Conservation (phyloP, 2,797 vertebrate genomes). For the Peromyscus eremicus region DNA sequence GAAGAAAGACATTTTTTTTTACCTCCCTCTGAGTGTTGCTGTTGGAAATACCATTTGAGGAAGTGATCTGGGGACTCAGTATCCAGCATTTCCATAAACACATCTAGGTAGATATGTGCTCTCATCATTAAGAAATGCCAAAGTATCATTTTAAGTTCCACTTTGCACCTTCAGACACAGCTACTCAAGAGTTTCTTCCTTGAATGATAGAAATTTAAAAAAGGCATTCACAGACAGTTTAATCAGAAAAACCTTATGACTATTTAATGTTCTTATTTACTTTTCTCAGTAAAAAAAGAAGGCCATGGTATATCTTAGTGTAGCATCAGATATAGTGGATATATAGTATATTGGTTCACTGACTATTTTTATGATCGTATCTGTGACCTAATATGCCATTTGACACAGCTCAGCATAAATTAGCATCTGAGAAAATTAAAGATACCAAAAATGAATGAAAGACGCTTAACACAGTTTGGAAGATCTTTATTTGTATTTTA, state of each 20-base stretch:
- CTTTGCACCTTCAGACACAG: background rate
- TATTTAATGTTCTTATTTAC: too few species aligned
- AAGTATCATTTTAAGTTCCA: background rate
- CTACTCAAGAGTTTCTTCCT: background rate
- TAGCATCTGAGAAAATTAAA: background rate
- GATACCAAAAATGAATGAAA: background rate
- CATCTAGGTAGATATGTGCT: background rate
- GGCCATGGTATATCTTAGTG: background rate
- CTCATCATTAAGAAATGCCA: background rate
- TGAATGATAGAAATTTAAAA: background rate
- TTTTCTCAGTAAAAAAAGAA: background rate
- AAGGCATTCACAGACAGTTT: background rate
- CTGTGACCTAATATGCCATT: background rate
- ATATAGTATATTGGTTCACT: background rate
- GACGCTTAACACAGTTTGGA: background rate
- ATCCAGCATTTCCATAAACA: background rate
- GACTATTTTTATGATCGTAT: conserved; percentile 3
- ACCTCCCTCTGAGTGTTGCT: background rate
- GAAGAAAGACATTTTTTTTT: background rate
- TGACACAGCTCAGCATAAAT: background rate
- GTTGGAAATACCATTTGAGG: background rate
- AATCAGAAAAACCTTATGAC: background rate
- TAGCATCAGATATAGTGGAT: background rate
- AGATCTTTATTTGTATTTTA: background rate
- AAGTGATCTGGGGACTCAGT: background rate